Evolutionary conservation across 1,140 invertebrate species (phyloP).

Genomic region (Scylla paramamosain): DNA sequence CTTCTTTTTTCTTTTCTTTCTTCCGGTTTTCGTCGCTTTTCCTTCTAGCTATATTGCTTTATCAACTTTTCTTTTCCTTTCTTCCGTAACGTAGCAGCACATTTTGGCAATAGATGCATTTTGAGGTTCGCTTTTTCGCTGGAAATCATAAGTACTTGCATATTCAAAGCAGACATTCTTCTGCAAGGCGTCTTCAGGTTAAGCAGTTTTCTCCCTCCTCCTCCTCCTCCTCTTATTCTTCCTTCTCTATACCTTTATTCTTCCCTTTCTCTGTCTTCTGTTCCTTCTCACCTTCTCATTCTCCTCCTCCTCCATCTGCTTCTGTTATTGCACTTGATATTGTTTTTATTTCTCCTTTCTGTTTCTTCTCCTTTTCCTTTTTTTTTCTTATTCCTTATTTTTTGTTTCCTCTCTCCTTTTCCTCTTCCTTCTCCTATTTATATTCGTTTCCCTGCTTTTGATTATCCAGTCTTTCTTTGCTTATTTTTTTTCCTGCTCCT

Average conservation of each 20-base stretch:
- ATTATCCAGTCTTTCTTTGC: background rate
- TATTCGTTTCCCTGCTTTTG: background rate
- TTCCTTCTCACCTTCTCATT: background rate
- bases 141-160: no score
- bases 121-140: no score
- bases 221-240: background rate
- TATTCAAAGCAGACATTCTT: no score
- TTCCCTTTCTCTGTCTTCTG: background rate
- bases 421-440: background rate
- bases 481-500: background rate
- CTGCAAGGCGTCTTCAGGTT: no score
- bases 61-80: no score
- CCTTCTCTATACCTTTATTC: background rate
- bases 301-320: background rate
- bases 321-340: no score
- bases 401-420: background rate
- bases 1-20: no score
- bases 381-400: background rate
- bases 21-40: no score
- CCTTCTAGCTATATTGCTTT: no score
- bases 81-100: no score
- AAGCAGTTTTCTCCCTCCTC: background rate
- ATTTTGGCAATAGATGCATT: no score
- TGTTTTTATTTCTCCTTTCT: background rate
- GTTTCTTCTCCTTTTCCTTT: background rate